These are phyloP conservation scores for Protula sp. DNA, from an alignment of 2,888 invertebrate genomes.

Conservation along the genomic window DNA sequence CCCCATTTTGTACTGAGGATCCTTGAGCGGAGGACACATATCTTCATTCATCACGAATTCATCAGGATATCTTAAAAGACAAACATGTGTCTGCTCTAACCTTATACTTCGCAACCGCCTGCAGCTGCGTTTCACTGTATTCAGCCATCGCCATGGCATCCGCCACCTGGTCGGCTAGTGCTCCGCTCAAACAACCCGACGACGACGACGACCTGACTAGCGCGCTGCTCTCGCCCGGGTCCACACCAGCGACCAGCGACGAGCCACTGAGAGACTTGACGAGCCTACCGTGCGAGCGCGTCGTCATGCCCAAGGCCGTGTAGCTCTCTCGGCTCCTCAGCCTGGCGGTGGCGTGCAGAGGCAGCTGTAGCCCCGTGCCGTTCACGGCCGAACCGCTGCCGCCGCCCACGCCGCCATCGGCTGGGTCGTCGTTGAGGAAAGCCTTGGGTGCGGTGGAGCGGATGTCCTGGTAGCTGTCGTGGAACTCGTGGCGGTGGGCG, in stretches of 20 bases:
- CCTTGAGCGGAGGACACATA: too few relatives aligned
- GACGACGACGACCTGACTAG: neutral
- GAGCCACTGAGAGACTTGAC: conserved; percentile 1
- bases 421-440: conserved; percentile 63
- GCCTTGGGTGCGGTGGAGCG: neutral
- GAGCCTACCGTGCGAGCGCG: neutral
- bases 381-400: conserved; percentile 74
- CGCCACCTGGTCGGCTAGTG: conserved; percentile 17
- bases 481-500: neutral
- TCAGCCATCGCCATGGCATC: conserved; percentile 21
- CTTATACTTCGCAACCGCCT: conserved; percentile 16
- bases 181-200: neutral
- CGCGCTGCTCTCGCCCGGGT: neutral
- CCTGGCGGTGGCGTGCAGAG: too few relatives aligned
- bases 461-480: conserved; percentile 2
- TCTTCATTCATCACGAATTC: too few relatives aligned
- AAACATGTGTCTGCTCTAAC: too few relatives aligned
- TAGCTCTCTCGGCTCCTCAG: conserved; percentile 12
- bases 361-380: too few relatives aligned
- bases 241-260: conserved; percentile 1
- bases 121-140: conserved; percentile 4
- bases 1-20: too few relatives aligned
- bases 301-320: conserved; percentile 2
- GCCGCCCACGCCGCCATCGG: conserved; percentile 62
- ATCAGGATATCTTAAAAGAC: too few relatives aligned